Percentiles rank a stretch among this genome's conserved stretches.
phyloP scores from a whole-genome alignment of 2,113 vertebrate species.

The Damaliscus lunatus region DNA sequence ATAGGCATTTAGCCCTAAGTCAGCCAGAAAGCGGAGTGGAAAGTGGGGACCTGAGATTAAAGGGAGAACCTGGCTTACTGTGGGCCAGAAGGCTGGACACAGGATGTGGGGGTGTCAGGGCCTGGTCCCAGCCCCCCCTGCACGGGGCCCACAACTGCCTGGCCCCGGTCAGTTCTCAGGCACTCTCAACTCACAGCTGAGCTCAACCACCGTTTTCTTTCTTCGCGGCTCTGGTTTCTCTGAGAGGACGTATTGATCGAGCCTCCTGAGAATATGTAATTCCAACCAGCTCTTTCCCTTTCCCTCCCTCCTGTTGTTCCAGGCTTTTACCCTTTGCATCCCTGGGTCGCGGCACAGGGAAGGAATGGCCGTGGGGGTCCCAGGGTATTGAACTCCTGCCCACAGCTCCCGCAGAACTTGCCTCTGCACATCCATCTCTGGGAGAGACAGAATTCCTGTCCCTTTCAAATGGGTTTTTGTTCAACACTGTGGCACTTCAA shows the following conservation, averaged over 20 bases:
- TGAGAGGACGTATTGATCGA: background rate
- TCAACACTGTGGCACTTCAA: background rate
- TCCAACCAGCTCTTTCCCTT: background rate
- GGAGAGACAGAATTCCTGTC: background rate
- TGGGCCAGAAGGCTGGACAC: background rate
- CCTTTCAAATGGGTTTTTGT: background rate
- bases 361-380: background rate
- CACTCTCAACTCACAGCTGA: background rate
- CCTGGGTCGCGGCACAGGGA: background rate
- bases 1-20: background rate
- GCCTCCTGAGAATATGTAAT: background rate
- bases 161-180: background rate
- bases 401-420: background rate
- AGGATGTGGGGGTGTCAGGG: background rate
- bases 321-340: background rate
- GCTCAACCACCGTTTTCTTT: background rate
- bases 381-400: background rate
- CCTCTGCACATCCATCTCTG: background rate
- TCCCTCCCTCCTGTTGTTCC: background rate
- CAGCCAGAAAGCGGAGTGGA: background rate
- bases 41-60: background rate
- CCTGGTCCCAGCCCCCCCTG: rapidly evolving
- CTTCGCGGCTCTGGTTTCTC: background rate
- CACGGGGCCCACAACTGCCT: rapidly evolving
- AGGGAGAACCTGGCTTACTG: background rate